Conservation (phyloP, 1,140 invertebrate species). For the Parasteatoda tepidariorum region DNA sequence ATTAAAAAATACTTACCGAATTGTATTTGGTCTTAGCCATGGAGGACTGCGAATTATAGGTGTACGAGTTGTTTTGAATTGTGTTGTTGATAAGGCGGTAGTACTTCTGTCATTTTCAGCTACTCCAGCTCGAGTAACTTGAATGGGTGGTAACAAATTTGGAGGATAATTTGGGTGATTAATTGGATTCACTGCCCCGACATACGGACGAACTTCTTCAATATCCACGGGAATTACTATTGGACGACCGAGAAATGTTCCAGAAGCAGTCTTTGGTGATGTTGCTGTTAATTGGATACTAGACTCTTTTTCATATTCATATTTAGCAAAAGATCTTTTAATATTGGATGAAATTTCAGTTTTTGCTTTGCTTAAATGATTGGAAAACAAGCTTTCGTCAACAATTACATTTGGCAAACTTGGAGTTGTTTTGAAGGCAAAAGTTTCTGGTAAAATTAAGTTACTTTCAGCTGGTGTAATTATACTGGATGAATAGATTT, state of each 20-base stretch:
- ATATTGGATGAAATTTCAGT: no score
- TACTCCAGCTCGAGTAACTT: not conserved
- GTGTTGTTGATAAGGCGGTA: not conserved
- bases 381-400: no score
- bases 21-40: slow-evolving; percentile 25
- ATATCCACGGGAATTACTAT: slow-evolving; percentile 59
- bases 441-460: no score
- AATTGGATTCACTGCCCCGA: slow-evolving; percentile 47
- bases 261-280: not conserved
- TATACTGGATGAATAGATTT: no score
- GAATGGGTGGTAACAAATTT: slow-evolving; percentile 4
- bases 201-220: slow-evolving; percentile 53
- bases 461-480: no score
- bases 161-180: not conserved
- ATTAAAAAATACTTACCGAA: slow-evolving; percentile 7
- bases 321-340: no score
- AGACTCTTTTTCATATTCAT: no score
- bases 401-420: no score
- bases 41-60: slow-evolving; percentile 28
- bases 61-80: not conserved
- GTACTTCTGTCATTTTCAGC: not conserved
- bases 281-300: no score
- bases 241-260: slow-evolving; percentile 30
- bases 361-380: no score
- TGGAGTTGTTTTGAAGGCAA: no score